Percentiles rank a stretch among this genome's conserved stretches.
Evolutionary conservation across 1,140 invertebrate genomes (phyloP).

Genomic region (Heliconius himera): DNA sequence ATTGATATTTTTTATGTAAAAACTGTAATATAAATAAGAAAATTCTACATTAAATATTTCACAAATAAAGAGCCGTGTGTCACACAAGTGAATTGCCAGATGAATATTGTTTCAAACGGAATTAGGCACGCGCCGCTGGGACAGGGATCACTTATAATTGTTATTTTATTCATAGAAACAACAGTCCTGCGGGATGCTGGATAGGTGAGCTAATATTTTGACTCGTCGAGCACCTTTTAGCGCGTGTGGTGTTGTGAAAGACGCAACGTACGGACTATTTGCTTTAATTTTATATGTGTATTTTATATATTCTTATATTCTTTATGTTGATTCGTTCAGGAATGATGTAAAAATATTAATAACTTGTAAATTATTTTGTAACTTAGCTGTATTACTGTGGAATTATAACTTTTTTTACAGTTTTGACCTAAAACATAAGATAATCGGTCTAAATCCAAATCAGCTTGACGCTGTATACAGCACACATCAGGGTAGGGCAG

Average conservation of each 20-base stretch:
- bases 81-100: slow-evolving; percentile 66
- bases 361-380: too few species aligned
- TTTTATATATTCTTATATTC: background rate
- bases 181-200: slow-evolving; percentile 68
- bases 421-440: too few species aligned
- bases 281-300: background rate
- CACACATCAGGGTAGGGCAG: too few species aligned
- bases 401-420: too few species aligned
- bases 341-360: too few species aligned
- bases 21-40: too few species aligned
- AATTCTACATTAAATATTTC: too few species aligned
- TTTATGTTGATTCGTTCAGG: background rate
- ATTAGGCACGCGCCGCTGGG: slow-evolving; percentile 73
- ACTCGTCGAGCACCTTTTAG: slow-evolving; percentile 72
- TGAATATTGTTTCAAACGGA: slow-evolving; percentile 81
- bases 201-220: slow-evolving; percentile 78
- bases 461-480: too few species aligned
- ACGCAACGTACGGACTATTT: slow-evolving; percentile 32
- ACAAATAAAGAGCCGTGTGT: slow-evolving; percentile 42
- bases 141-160: slow-evolving; percentile 79
- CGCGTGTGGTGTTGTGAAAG: slow-evolving; percentile 54
- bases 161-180: slow-evolving; percentile 82
- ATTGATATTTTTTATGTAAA: too few species aligned
- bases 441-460: too few species aligned
- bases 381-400: too few species aligned